These are phyloP conservation scores for Phlogophora meticulosa DNA, from an alignment of 2,888 invertebrate species.

Conservation along the genomic window DNA sequence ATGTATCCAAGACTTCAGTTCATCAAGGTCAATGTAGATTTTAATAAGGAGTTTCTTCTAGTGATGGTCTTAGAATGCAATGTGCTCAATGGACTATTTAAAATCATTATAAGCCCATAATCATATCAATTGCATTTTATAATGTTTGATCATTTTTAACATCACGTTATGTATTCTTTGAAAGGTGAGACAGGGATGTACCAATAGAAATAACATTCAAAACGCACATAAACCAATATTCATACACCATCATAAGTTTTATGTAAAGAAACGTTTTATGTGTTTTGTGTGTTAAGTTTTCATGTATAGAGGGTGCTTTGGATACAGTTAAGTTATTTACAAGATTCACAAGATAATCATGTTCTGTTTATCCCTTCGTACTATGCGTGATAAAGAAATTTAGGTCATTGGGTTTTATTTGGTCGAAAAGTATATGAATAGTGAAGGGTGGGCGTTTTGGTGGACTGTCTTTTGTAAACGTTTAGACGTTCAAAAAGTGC, in stretches of 20 bases:
- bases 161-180: no score
- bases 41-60: conserved; percentile 7
- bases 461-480: no score
- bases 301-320: neutral
- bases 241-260: neutral
- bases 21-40: conserved; percentile 22
- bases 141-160: neutral
- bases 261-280: no score
- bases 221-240: no score
- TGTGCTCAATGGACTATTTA: conserved; percentile 1
- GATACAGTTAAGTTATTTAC: neutral
- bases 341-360: neutral
- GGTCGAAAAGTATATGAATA: neutral
- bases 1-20: neutral
- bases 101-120: conserved; percentile 15
- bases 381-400: neutral
- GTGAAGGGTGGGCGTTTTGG: no score
- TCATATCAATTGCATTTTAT: neutral
- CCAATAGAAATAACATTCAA: neutral
- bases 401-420: conserved; percentile 7
- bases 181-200: no score
- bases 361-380: neutral
- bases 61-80: neutral
- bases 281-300: neutral
- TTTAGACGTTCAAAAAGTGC: no score